phyloP scores from a whole-genome alignment of 1,140 invertebrate genomes.

The Belonocnema kinseyi region DNA sequence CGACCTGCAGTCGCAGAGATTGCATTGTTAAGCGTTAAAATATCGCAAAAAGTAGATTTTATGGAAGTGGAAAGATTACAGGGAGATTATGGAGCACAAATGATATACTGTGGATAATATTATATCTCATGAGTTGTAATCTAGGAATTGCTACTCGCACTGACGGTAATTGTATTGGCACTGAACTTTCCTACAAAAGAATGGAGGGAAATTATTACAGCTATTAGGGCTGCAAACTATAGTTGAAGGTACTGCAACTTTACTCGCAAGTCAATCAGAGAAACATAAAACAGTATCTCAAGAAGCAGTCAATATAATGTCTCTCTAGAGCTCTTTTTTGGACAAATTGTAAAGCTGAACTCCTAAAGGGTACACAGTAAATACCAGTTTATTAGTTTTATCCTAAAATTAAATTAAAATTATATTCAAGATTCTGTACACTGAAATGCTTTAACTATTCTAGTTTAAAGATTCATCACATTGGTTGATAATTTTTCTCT shows the following conservation, averaged over 20 bases:
- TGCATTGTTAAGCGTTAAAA: constrained; percentile 24
- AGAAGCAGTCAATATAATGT: neutral
- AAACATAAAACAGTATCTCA: neutral
- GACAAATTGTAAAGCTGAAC: too few species aligned
- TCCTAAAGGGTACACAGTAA: too few species aligned
- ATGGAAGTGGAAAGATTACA: constrained; percentile 23
- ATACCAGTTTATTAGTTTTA: too few species aligned
- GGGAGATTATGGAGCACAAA: constrained; percentile 25
- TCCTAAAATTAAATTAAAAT: too few species aligned
- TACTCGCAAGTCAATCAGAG: neutral
- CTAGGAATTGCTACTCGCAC: constrained; percentile 29
- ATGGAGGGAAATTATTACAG: constrained; percentile 11
- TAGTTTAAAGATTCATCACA: too few species aligned
- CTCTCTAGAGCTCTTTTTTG: neutral
- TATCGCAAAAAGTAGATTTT: constrained; percentile 28
- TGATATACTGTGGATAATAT: constrained; percentile 20
- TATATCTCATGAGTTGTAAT: constrained; percentile 28
- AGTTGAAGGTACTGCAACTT: neutral
- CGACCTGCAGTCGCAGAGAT: constrained; percentile 32
- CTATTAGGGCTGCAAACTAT: constrained; percentile 4
- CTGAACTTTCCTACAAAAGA: neutral
- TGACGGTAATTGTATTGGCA: constrained; percentile 5
- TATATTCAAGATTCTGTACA: too few species aligned
- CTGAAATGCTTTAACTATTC: too few species aligned
- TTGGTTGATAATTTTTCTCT: too few species aligned